Evolutionary conservation across 2,888 invertebrate genomes (phyloP).

Genomic region (Syritta pipiens): DNA sequence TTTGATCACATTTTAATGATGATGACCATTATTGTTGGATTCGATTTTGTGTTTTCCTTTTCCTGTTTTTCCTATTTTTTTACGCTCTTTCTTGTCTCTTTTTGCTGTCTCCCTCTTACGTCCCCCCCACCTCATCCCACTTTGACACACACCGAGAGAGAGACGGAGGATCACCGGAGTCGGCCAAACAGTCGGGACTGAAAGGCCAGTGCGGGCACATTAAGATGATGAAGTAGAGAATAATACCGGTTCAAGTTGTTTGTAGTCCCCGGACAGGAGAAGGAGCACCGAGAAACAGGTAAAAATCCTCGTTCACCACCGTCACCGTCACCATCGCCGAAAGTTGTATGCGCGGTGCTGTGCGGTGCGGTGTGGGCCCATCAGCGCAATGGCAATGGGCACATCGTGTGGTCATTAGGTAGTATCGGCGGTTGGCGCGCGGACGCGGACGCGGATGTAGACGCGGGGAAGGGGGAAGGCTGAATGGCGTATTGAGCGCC

Average conservation of each 20-base stretch:
- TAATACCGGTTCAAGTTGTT: slow-evolving; percentile 60
- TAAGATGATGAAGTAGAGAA: slow-evolving; percentile 69
- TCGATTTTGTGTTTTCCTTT: slow-evolving; percentile 72
- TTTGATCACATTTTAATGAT: slow-evolving; percentile 79
- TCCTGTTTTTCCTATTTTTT: slow-evolving; percentile 32
- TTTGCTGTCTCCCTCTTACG: too few relatives aligned
- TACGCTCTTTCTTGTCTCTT: neutral
- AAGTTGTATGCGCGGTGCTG: too few relatives aligned
- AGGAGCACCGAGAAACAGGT: slow-evolving; percentile 44
- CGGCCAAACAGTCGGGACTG: slow-evolving; percentile 19
- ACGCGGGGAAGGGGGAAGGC: slow-evolving; percentile 71
- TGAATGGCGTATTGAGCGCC: slow-evolving; percentile 76
- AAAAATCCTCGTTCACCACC: slow-evolving; percentile 34
- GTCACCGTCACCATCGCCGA: neutral
- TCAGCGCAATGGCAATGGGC: slow-evolving; percentile 44
- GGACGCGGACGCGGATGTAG: too few relatives aligned
- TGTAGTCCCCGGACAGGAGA: slow-evolving; percentile 1
- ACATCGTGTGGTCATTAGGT: slow-evolving; percentile 70
- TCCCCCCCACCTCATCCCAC: too few relatives aligned
- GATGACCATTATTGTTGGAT: slow-evolving; percentile 79
- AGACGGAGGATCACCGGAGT: slow-evolving; percentile 19
- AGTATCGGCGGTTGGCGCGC: slow-evolving; percentile 71
- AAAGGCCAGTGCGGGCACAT: slow-evolving; percentile 53
- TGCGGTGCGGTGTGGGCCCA: neutral
- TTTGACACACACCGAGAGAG: too few relatives aligned